A percentile compares a stretch with the other conserved stretches of the same genome.
Conservation (phyloP, 1,140 invertebrate genomes). For the Euwallacea similis region DNA sequence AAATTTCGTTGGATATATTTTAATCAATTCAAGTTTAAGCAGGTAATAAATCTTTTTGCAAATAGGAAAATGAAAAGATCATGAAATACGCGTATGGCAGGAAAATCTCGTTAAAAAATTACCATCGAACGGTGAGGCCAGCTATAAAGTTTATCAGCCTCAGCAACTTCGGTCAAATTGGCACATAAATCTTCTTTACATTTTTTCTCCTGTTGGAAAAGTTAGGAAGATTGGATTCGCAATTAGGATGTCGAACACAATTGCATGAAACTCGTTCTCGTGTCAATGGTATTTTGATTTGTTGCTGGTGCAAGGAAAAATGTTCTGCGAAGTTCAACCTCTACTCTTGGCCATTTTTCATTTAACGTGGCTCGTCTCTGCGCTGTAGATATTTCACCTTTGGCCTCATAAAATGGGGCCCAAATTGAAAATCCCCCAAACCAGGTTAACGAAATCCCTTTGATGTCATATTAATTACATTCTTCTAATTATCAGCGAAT, state of each 20-base stretch:
- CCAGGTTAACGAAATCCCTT: conserved; percentile 18
- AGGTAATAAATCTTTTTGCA: too few species aligned
- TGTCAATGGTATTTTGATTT: conserved; percentile 18
- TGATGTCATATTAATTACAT: conserved; percentile 23
- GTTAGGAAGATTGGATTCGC: conserved; percentile 7
- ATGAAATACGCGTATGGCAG: conserved; percentile 23
- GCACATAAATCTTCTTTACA: conserved; percentile 23
- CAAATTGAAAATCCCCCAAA: conserved; percentile 10
- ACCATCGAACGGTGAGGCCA: conserved; percentile 13
- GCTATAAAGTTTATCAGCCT: conserved; percentile 23
- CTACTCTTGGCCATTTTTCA: not conserved
- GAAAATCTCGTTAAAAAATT: conserved; percentile 25
- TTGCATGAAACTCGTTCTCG: conserved; percentile 15
- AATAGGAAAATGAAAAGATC: not conserved
- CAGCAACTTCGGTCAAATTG: conserved; percentile 28
- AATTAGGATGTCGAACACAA: conserved; percentile 21
- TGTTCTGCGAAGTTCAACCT: not conserved
- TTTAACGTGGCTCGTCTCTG: too few species aligned
- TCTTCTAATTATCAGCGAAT: conserved; percentile 14
- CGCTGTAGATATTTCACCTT: not conserved
- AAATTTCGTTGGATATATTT: too few species aligned
- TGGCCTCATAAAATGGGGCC: not conserved
- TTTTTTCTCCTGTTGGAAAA: conserved; percentile 19
- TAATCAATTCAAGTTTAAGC: too few species aligned
- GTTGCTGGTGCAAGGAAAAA: not conserved